Evolutionary conservation across 2,797 vertebrate genomes (phyloP), one percentile per base, ranked within the genome.

Genomic region (Coranthus polyacanthus): DNA sequence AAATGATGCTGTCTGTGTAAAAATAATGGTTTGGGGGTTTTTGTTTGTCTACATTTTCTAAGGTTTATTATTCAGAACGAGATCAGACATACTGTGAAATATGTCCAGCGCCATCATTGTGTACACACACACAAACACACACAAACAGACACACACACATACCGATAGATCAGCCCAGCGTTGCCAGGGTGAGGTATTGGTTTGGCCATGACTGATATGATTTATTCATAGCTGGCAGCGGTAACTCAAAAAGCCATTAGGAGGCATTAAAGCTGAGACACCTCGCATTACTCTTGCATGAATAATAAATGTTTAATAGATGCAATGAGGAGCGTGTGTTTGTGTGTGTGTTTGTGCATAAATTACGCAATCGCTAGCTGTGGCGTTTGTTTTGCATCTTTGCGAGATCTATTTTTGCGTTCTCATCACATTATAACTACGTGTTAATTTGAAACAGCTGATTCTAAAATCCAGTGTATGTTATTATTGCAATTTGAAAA

Each of bases 221-320:
- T 91, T 90, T 89, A 92, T 92, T 90, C 85, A 90, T 91, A 68
- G 79, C 75, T 75, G 78, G 76, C 79, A 83, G 82, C 44, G 29
- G 83, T 87, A 91, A 92, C 83, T 89, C 88, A 86, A 86, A 91
- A 91, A 90, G 72, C 89, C 89, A 92, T 93, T 92, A 92, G 81
- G 69, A 88, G 78, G 70, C 90, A 93, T 92, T 92, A 89, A 90
- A 91, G 88, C 5, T 13, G 88, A 93, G 91, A 92, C 89, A 84
- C 87, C 87, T 86, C 85, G 72, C 87, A 92, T 93, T 92, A 91
- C 86, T 88, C 78, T 56, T 43, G 61, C 76, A 91, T 91, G 65
- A 91, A 92, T 92, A 88, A 93, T 92, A 84, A 65, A 93, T 90
- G 71, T 68, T 75, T 60, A 72, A 86, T 66, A 82, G 81, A 75